Evolutionary conservation across 2,797 vertebrate genomes (phyloP), one percentile per base, ranked within the genome.

Genomic region (Chiloscyllium punctatum): DNA sequence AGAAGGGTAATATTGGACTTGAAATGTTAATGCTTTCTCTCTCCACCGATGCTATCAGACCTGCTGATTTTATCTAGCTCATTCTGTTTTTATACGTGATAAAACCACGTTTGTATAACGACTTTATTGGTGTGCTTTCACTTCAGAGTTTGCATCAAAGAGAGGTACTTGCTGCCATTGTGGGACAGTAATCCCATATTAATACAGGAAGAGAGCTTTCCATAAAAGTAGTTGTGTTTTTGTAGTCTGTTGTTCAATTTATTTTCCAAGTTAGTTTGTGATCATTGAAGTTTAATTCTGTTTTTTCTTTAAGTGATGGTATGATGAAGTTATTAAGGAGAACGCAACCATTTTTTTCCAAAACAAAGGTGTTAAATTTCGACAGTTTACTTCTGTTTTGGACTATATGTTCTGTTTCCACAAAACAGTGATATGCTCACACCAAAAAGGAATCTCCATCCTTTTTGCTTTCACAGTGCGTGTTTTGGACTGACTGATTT

Each of bases 311-410:
- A 71, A 94, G 30, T 25, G 30, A 94, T 11, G 37, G 42, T 94
- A 71, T 21, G 30, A 94, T 69, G 62, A 94, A 94, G 91, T 94
- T 69, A 94, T 30, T 13, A 72, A 94, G 92, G 37, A 94, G 92
- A 72, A 42, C 69, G 2, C 27, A 72, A 74, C 13, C 42, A 48
- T 48, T 48, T n/a, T 94, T 71, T 94, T 94, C 66, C 16, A 3
- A 69, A 62, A 25, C 42, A 53, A 48, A 94, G 72, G 92, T 94
- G 42, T 94, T 91, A 74, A 94, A 94, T 94, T 94, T 69, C 23
- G 72, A 37, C 23, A 94, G 69, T 94, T 72, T 51, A 13, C 68
- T 72, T 42, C 6, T 92, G n/a, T 69, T 72, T 71, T 48, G n/a
- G 68, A 71, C 66, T 42, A 69, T 11, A 11, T 72, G 37, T 66